Base-by-base conservation (phyloP, 1,140 invertebrate species). In the Ceratosolen fusciceps region DNA sequence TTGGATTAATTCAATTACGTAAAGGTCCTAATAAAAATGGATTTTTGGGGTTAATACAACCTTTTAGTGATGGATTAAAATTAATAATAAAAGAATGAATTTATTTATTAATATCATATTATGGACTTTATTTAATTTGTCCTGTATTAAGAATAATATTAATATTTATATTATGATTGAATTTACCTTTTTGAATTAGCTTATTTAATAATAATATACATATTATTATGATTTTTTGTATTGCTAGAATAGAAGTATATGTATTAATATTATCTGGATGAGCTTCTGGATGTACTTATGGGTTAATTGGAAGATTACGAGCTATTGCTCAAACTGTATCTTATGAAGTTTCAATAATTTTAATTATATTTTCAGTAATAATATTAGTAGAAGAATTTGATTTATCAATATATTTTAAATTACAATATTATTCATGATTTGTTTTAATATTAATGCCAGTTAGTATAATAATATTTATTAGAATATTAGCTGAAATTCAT, bases 21-120 rank as follows among this genome's bases (percentile, higher is more conserved):
- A 93, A 94, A 87, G 93, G 93, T 1, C 93, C 93, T 81, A 93
- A 93, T 92, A 94, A 93, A 85, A 88, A 93, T 43, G 90, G 92
- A 9, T 87, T 92, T 85, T 84, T 91, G 80, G 93, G 93, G 24
- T 82, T 93, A 87, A 86, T 92, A 82, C 93, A 94, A 84, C 92
- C 93, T 87, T 92, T 94, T 91, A 87, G 88, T 81, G 93, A 94
- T 92, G 93, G 91, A 74, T 90, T 94, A 90, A 94, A 94, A 86
- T 89, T 90, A 37, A 74, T 74, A 65, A 75, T 21, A 58, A 77
- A 77, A 67, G 83, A 94, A 94, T 85, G 90, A 94, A 92, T 94
- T 91, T 89, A 85, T 34, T 2, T 9, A 93, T 82, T 82, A 76
- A 83, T 85, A 82, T 90, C 89, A 74, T 92, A 93, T 91, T 90